A percentile compares a stretch with the other conserved stretches of the same genome.
Evolutionary conservation across 2,797 vertebrate genomes (phyloP).

Genomic region (Geotrypetes seraphini): DNA sequence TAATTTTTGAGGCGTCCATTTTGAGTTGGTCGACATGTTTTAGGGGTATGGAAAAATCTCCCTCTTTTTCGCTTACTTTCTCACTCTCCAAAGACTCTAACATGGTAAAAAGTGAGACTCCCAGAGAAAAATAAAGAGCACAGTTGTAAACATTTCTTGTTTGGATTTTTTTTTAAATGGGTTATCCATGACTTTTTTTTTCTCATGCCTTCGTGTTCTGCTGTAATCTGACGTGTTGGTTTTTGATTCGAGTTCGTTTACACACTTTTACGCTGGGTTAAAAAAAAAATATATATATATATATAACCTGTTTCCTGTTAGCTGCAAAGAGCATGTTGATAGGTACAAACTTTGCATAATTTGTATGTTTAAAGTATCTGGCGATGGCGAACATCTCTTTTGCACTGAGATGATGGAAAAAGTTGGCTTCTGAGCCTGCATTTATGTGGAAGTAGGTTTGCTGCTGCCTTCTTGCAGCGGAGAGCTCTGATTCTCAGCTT

Average conservation of each 20-base stretch:
- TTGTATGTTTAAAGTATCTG: no score
- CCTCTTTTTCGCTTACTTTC: slow-evolving; percentile 30
- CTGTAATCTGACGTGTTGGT: slow-evolving; percentile 57
- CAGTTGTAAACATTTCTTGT: slow-evolving; percentile 12
- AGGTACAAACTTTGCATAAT: neutral
- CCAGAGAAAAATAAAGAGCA: neutral
- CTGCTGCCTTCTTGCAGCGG: slow-evolving; percentile 23
- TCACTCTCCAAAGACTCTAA: neutral
- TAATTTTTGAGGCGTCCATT: slow-evolving; percentile 74
- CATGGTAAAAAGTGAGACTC: neutral
- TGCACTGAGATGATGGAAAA: no score
- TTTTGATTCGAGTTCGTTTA: slow-evolving; percentile 56
- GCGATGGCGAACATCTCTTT: no score
- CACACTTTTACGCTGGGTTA: slow-evolving; percentile 54
- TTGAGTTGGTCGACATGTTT: slow-evolving; percentile 90
- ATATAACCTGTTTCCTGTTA: slow-evolving; percentile 12
- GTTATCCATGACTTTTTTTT: slow-evolving; percentile 56
- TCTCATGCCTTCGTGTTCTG: slow-evolving; percentile 11
- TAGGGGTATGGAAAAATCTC: slow-evolving; percentile 59
- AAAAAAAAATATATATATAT: slow-evolving; percentile 13
- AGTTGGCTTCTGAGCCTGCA: no score
- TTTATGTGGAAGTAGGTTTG: slow-evolving; percentile 27
- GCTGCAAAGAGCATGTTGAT: neutral
- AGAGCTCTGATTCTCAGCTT: slow-evolving; percentile 22
- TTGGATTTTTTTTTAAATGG: slow-evolving; percentile 8